Base-by-base conservation (phyloP, 2,888 invertebrate genomes). In the Latrodectus hesperus region DNA sequence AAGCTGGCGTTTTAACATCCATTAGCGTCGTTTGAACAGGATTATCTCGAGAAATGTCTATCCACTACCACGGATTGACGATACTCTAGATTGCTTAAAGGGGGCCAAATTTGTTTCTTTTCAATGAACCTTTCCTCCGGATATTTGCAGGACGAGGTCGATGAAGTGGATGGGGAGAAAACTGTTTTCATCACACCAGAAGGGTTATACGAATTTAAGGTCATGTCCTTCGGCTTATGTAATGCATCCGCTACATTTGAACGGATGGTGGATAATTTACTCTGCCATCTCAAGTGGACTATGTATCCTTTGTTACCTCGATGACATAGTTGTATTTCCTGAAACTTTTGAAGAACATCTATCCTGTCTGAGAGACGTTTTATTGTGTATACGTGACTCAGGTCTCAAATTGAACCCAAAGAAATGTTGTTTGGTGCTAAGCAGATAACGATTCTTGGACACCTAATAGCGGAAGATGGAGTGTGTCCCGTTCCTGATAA, bases 181-280 rank as follows among this genome's bases (percentile, higher is more conserved):
- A 91, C 91, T 0, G 90, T 90, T 1, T 91, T 91, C 76, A 76
- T 87, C 0, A 88, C 83, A 0, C 88, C 88, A 5, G 22, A 85
- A 12, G 90, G 90, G 0, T 84, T 90, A 2, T 91, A 89, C 71
- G 89, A 91, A 84, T 92, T 90, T 70, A 88, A 79, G 1, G 0
- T 22, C 22, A 22, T 22, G 22, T 22, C 0, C 22, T 22, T 22
- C 1, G 22, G 0, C 1, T 73, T 91, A 8, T 76, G 75, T 3
- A 90, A 90, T 79, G 91, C 90, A 1, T 89, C 90, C 0, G 88
- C 89, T 0, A 90, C 90, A 3, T 91, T 90, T 73, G 89, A 91
- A 73, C 88, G 90, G 8, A 79, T 89, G 14, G 91, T 91, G 90
- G 89, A 91, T 26, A 65, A 55, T 16, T 68, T 90, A 2, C 75